Conservation (phyloP, 35 echinoderm and acorn worm genomes). For the Apostichopus parvimensis region DNA sequence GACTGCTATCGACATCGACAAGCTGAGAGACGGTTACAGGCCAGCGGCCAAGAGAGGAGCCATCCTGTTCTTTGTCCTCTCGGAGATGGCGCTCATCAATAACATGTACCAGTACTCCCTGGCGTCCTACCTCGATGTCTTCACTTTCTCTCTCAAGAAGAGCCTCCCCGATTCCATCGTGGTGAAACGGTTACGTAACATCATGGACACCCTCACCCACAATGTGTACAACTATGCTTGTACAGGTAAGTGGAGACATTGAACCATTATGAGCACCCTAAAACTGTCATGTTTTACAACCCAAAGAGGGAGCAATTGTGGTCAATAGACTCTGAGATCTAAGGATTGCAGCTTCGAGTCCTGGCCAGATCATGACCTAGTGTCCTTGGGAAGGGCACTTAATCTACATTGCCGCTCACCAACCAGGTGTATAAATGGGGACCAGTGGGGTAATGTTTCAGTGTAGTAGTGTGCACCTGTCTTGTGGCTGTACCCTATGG, state of each 20-base stretch:
- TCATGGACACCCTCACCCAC: constrained; percentile 95
- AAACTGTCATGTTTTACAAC: too few relatives aligned
- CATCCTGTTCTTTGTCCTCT: constrained; percentile 98
- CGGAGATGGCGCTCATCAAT: constrained; percentile 99
- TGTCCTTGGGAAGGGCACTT: too few relatives aligned
- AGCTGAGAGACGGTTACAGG: constrained; percentile 95
- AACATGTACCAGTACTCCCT: constrained; percentile 99
- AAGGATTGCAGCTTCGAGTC: too few relatives aligned
- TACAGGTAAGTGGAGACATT: constrained; percentile 69
- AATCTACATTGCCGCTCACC: too few relatives aligned
- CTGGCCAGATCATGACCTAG: too few relatives aligned
- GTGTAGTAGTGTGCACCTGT: too few relatives aligned
- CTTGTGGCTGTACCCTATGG: too few relatives aligned
- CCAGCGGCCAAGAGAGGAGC: constrained; percentile 97
- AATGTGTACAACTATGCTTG: constrained; percentile 99
- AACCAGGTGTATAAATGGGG: too few relatives aligned
- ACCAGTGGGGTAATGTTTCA: too few relatives aligned
- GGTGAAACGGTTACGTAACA: constrained; percentile 89
- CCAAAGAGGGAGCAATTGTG: too few relatives aligned
- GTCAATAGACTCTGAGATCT: too few relatives aligned
- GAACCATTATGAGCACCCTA: too few relatives aligned
- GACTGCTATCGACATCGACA: constrained; percentile 97
- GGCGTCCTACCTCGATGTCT: constrained; percentile 92
- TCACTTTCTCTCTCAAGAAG: constrained; percentile 91
- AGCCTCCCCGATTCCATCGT: constrained; percentile 91